phyloP scores from a whole-genome alignment of 2,797 vertebrate genomes.

The Coregonus suidteri region DNA sequence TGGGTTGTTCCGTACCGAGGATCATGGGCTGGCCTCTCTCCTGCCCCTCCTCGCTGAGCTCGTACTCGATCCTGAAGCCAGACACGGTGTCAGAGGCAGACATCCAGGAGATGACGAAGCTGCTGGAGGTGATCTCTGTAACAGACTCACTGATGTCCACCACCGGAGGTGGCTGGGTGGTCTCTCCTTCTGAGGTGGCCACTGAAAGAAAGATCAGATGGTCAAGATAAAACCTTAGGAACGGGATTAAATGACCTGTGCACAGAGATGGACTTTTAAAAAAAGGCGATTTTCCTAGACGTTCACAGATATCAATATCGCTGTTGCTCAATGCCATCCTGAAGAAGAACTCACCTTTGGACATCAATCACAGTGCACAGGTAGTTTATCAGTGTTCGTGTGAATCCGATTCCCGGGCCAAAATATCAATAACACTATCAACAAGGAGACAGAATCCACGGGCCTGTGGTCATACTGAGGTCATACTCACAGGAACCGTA shows the following conservation, averaged over 20 bases:
- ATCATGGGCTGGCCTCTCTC: slow-evolving; percentile 80
- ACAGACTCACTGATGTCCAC: slow-evolving; percentile 91
- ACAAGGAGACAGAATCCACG: too few relatives aligned
- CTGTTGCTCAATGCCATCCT: too few relatives aligned
- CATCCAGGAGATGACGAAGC: slow-evolving; percentile 98
- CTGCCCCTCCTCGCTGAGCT: slow-evolving; percentile 87
- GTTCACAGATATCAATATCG: too few relatives aligned
- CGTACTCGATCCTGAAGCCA: slow-evolving; percentile 94
- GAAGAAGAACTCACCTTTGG: too few relatives aligned
- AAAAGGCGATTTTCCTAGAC: too few relatives aligned
- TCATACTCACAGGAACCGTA: slow-evolving; percentile 81
- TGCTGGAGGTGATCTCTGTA: slow-evolving; percentile 97
- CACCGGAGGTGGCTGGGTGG: slow-evolving; percentile 77
- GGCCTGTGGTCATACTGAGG: neutral
- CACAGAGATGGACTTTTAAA: too few relatives aligned
- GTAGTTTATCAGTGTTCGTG: too few relatives aligned
- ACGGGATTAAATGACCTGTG: too few relatives aligned
- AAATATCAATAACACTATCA: too few relatives aligned
- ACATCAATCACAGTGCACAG: too few relatives aligned
- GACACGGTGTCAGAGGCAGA: slow-evolving; percentile 95
- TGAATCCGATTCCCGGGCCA: too few relatives aligned
- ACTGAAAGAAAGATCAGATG: slow-evolving; percentile 58
- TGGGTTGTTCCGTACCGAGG: slow-evolving; percentile 76
- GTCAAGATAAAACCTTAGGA: neutral
- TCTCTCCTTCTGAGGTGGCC: slow-evolving; percentile 82